Percentiles rank a stretch among this genome's conserved stretches.
Conservation (phyloP, 1,140 invertebrate genomes). For the Ylistrum balloti region DNA sequence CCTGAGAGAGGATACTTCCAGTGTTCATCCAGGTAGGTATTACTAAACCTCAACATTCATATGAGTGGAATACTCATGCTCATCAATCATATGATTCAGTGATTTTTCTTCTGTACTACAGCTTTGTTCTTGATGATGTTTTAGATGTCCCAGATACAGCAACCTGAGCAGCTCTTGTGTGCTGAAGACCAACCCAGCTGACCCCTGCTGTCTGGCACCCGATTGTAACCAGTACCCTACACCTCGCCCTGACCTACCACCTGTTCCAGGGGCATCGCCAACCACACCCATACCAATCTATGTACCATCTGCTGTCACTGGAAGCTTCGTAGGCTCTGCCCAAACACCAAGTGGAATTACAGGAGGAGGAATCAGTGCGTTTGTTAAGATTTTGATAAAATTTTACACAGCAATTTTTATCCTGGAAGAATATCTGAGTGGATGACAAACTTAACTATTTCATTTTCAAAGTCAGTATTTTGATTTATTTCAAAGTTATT, state of each 20-base stretch:
- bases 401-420: no score
- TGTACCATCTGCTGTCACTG: conserved; percentile 52
- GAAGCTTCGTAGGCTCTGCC: conserved; percentile 54
- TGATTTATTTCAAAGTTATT: no score
- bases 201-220: conserved; percentile 66
- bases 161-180: conserved; percentile 56
- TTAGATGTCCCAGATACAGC: conserved; percentile 65
- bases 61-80: no score
- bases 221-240: conserved; percentile 66
- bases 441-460: no score
- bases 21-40: conserved; percentile 70
- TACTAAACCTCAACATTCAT: neutral
- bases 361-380: conserved; percentile 55
- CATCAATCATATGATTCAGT: no score
- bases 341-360: conserved; percentile 25
- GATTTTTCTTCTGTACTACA: no score
- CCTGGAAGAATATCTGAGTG: no score
- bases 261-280: conserved; percentile 46
- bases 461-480: no score
- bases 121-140: neutral
- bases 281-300: conserved; percentile 53
- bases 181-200: conserved; percentile 58
- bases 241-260: conserved; percentile 59
- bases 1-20: conserved; percentile 68
- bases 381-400: no score